Evolutionary conservation across 2,888 invertebrate genomes (phyloP).

Genomic region (Sericinus montela): DNA sequence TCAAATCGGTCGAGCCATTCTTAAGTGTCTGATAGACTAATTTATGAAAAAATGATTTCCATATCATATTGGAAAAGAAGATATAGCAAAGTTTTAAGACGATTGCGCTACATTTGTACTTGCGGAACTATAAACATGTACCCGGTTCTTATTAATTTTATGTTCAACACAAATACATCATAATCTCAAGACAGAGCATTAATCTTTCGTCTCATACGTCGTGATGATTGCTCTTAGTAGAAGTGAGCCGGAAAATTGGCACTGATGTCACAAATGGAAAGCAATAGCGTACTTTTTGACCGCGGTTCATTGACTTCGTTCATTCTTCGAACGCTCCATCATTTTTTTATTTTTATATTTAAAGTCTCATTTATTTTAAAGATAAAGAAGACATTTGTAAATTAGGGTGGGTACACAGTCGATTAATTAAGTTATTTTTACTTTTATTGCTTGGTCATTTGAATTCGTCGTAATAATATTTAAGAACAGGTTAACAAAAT

Average conservation of each 20-base stretch:
- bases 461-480: too few species aligned
- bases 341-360: not conserved
- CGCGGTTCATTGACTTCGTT: constrained; percentile 13
- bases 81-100: constrained; percentile 7
- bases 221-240: constrained; percentile 4
- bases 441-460: too few species aligned
- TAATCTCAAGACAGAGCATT: constrained; percentile 15
- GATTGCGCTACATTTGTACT: not conserved
- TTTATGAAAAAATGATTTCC: too few species aligned
- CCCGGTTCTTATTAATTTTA: not conserved
- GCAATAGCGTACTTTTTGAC: constrained; percentile 11
- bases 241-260: constrained; percentile 19
- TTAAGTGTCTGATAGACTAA: too few species aligned
- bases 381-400: too few species aligned
- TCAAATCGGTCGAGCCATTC: too few species aligned
- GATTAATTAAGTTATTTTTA: too few species aligned
- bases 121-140: constrained; percentile 2
- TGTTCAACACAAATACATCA: constrained; percentile 4
- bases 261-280: constrained; percentile 9
- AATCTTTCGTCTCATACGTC: constrained; percentile 19
- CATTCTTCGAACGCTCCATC: not conserved
- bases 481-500: too few species aligned
- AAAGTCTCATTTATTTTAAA: not conserved
- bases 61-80: too few species aligned
- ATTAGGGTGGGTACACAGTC: too few species aligned